phyloP scores from a whole-genome alignment of 2,797 vertebrate species.

The Pipistrellus kuhlii region DNA sequence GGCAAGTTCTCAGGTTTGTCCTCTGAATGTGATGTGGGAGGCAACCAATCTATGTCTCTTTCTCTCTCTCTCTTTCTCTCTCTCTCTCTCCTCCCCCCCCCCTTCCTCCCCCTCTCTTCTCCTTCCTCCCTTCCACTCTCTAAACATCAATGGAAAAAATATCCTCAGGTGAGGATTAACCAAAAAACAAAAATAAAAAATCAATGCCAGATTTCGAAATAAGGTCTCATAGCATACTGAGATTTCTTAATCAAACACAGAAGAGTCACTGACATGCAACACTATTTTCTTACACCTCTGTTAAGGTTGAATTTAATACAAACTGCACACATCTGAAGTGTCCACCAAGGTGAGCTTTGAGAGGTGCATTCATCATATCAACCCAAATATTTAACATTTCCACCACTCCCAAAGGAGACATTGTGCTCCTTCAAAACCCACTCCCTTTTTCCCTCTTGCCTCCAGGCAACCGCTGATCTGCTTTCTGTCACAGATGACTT shows the following conservation, averaged over 20 bases:
- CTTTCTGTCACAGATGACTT: neutral
- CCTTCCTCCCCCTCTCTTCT: too few relatives aligned
- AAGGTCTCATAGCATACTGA: neutral
- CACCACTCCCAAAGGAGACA: neutral
- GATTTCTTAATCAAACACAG: neutral
- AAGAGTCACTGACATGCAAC: neutral
- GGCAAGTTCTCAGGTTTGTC: neutral
- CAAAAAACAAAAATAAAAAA: neutral
- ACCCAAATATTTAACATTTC: neutral
- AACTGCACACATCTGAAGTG: neutral
- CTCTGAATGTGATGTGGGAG: neutral
- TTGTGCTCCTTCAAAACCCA: neutral
- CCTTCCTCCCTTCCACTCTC: neutral
- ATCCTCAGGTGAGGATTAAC: neutral
- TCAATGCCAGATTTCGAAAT: neutral
- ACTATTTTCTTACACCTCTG: neutral
- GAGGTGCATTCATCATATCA: neutral
- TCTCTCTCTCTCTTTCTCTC: neutral
- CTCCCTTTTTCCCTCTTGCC: neutral
- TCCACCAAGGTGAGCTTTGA: neutral
- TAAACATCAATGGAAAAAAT: neutral
- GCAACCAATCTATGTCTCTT: neutral
- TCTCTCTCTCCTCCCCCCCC: too few relatives aligned
- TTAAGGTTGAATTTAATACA: neutral
- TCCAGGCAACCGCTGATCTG: neutral